phyloP scores from a whole-genome alignment of 2,797 vertebrate genomes.

The Sebastes reedi region DNA sequence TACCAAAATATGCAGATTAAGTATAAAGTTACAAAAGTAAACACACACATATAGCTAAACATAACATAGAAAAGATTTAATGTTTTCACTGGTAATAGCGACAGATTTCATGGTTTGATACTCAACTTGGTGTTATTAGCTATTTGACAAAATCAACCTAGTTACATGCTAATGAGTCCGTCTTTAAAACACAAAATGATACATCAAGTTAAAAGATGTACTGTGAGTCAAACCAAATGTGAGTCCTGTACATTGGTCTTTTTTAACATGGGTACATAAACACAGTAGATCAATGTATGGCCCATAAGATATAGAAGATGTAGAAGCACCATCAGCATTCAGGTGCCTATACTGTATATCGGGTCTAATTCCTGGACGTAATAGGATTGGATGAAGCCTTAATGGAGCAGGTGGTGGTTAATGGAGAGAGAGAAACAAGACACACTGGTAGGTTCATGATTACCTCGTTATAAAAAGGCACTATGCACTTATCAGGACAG shows the following conservation, averaged over 20 bases:
- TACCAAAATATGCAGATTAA: neutral
- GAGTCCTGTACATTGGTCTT: neutral
- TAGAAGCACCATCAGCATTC: conserved; percentile 50
- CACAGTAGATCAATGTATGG: neutral
- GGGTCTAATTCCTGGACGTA: conserved; percentile 20
- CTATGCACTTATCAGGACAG: conserved; percentile 3
- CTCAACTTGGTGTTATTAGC: neutral
- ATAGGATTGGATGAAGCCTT: conserved; percentile 46
- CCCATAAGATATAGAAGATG: conserved; percentile 31
- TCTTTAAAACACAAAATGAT: conserved; percentile 22
- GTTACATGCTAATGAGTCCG: neutral
- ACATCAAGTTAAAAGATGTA: neutral
- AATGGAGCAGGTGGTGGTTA: conserved; percentile 64
- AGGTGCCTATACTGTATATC: neutral
- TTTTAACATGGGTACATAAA: neutral
- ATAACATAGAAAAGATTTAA: conserved; percentile 29
- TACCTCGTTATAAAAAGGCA: conserved; percentile 47
- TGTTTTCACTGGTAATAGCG: conserved; percentile 11
- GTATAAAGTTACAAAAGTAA: neutral
- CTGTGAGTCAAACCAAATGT: neutral
- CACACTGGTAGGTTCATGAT: conserved; percentile 36
- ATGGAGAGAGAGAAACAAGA: conserved; percentile 55
- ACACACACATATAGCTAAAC: neutral
- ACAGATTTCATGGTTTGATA: neutral
- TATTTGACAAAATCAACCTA: neutral